Percentiles rank a stretch among this genome's conserved stretches.
phyloP scores from a whole-genome alignment of 2,113 vertebrate genomes.

The Enhydra lutris region DNA sequence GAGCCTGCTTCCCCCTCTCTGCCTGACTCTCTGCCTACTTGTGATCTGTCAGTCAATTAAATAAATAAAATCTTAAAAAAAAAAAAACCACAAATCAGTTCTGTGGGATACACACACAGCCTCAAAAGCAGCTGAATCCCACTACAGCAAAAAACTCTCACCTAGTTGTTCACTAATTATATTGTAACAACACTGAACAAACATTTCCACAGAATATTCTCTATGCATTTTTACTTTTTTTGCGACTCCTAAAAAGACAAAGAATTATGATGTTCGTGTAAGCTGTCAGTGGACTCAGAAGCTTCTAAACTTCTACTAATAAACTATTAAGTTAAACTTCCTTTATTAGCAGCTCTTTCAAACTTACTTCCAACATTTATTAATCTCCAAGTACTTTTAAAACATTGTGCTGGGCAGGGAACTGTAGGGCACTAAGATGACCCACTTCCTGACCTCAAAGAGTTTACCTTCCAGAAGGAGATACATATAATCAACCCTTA shows the following conservation, averaged over 20 bases:
- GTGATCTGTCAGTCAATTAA: too few relatives aligned
- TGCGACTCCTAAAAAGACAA: background rate
- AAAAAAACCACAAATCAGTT: background rate
- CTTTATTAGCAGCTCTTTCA: background rate
- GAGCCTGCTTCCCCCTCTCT: too few relatives aligned
- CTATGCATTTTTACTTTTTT: background rate
- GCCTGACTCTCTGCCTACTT: too few relatives aligned
- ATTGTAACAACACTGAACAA: background rate
- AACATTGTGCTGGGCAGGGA: background rate
- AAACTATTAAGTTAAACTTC: too few relatives aligned
- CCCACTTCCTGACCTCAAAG: background rate
- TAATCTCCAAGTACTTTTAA: background rate
- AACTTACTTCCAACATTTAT: background rate
- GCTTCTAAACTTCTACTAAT: too few relatives aligned
- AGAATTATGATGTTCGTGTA: background rate
- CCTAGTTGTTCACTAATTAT: background rate
- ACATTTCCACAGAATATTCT: background rate
- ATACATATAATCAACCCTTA: background rate
- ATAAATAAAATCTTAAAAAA: too few relatives aligned
- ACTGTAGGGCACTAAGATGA: background rate
- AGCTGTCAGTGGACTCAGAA: background rate
- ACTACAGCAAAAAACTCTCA: slow-evolving; percentile 7
- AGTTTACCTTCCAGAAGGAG: background rate
- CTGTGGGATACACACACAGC: background rate
- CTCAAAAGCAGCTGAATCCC: background rate